phyloP scores from a whole-genome alignment of 2,888 invertebrate genomes.

The Pachymerium ferrugineum region DNA sequence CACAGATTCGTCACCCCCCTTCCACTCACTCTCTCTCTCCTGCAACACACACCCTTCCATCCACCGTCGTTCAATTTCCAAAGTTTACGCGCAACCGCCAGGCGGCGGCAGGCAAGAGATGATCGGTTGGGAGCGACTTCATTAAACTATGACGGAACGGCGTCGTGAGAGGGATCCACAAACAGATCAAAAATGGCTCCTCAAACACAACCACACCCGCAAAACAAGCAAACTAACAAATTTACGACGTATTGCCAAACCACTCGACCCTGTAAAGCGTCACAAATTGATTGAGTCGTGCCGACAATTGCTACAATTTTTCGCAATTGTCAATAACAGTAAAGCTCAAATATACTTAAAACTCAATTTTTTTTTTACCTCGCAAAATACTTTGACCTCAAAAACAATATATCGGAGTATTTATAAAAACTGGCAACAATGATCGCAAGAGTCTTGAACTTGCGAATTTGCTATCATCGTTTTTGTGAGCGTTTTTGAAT shows the following conservation, averaged over 20 bases:
- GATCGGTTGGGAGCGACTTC: conserved; percentile 21
- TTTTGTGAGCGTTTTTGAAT: too few species aligned
- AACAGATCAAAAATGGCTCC: conserved; percentile 23
- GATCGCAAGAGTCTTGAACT: too few species aligned
- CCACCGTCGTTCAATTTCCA: conserved; percentile 12
- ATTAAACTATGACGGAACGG: conserved; percentile 27
- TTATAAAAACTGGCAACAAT: too few species aligned
- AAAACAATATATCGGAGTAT: too few species aligned
- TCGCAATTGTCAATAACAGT: neutral
- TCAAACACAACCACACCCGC: conserved; percentile 19
- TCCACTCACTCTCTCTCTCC: neutral
- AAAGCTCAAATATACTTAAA: neutral
- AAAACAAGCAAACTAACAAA: conserved; percentile 22
- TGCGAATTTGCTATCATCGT: too few species aligned
- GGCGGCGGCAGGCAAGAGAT: conserved; percentile 20
- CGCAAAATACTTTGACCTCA: too few species aligned
- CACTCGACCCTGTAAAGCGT: neutral
- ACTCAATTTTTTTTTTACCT: too few species aligned
- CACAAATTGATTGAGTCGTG: neutral
- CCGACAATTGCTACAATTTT: too few species aligned
- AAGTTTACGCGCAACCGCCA: conserved; percentile 27
- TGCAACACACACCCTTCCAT: neutral
- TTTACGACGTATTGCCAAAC: conserved; percentile 6
- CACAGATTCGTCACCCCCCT: neutral
- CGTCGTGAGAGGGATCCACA: conserved; percentile 21